Base-by-base conservation (phyloP, 2,888 invertebrate species). In the Cheilosia variabilis region DNA sequence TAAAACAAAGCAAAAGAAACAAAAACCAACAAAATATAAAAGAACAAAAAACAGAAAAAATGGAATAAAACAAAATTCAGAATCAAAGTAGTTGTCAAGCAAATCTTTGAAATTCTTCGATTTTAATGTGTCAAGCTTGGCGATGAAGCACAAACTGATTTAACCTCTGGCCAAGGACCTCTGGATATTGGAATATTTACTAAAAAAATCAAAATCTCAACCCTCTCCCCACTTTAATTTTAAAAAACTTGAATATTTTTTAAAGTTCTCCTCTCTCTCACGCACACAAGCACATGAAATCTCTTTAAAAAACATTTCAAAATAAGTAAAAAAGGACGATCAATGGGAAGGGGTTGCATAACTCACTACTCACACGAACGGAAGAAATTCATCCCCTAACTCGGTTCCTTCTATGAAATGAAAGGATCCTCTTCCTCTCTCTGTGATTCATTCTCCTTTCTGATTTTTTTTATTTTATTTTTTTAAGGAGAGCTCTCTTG, bases 131-230 rank as follows among this genome's bases (percentile, higher is more conserved):
- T 87, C 83, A 91, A 90, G 91, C 90, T 91, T 90, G 90, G 90
- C 91, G 88, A 88, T 89, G 88, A 88, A 87, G 90, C 91, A 88
- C 91, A 91, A 91, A 91, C 92, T 91, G 89, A 89, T 88, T 91
- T 90, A 90, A 90, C 90, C 37, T 68, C 31, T 31, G 19, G 22
- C 43, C 50, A 50, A 31, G 19, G 27, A 80, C 65, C 69, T 75
- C 57, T 52, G 72, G 24, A 84, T 75, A 45, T 84, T 65, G 53
- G 62, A 66, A 65, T 80, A 80, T 79, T 79, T 43, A 65, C 60
- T 80, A 55, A 84, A 84, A 79, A 86, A 81, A 62, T 27, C 10
- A 5, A 13, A 57, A 31, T 65, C 24, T 73, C 79, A 84, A 81
- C 86, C 86, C 86, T 81, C 81, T 86, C 86, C 80, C 75, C 73